Percentiles rank a stretch among this genome's conserved stretches.
Conservation (phyloP, 2,888 invertebrate species). For the Dusona sp. region DNA sequence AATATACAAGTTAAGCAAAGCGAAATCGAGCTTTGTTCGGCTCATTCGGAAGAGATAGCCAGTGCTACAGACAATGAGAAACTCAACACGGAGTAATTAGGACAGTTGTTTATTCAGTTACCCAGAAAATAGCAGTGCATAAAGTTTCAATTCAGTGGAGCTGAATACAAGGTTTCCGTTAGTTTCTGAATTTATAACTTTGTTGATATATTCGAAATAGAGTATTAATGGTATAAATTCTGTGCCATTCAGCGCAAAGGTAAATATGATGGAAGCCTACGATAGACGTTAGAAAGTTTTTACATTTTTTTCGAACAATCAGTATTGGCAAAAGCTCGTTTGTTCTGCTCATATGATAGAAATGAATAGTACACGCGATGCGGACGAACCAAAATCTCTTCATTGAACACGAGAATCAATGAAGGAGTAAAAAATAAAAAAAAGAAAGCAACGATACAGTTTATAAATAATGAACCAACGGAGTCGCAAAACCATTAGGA, state of each 20-base stretch:
- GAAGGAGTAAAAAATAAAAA: neutral
- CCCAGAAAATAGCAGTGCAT: slow-evolving; percentile 3
- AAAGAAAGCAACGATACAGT: neutral
- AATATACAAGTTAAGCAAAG: slow-evolving; percentile 43
- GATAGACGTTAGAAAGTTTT: too few relatives aligned
- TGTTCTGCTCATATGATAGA: neutral
- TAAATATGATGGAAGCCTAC: neutral
- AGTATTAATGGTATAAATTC: neutral
- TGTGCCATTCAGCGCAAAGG: neutral
- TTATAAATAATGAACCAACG: neutral
- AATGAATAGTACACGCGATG: neutral
- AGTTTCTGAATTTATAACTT: neutral
- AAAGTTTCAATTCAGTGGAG: neutral
- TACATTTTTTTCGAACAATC: neutral
- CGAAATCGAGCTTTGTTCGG: slow-evolving; percentile 12
- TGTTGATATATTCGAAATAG: neutral
- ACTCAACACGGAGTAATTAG: neutral
- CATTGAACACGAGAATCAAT: neutral
- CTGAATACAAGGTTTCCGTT: neutral
- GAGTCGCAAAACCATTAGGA: neutral
- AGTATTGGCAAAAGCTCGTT: too few relatives aligned
- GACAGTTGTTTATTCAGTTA: slow-evolving; percentile 17
- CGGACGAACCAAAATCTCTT: neutral
- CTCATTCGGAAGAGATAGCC: slow-evolving; percentile 21
- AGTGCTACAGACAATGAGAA: neutral